phyloP scores from a whole-genome alignment of 2,113 vertebrate species.

The Engraulis encrasicolus region DNA sequence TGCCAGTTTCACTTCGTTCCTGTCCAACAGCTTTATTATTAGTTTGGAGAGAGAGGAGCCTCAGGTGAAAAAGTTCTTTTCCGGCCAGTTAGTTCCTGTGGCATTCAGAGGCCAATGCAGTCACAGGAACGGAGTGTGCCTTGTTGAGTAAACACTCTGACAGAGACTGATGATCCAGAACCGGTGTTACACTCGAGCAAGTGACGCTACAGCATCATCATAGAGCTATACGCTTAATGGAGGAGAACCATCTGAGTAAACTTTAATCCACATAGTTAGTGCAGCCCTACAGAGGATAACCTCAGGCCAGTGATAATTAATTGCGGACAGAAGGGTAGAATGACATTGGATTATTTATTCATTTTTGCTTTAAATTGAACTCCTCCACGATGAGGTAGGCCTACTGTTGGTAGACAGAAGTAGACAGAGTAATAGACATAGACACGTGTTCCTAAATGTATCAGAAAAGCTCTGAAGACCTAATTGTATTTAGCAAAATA shows the following conservation, averaged over 20 bases:
- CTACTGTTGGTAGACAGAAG: too few species aligned
- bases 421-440: neutral
- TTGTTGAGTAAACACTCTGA: neutral
- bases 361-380: too few species aligned
- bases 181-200: neutral
- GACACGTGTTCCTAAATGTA: neutral
- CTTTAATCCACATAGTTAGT: neutral
- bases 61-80: conserved; percentile 26
- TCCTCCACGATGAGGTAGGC: too few species aligned
- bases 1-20: too few species aligned
- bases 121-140: neutral
- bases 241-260: too few species aligned
- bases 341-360: neutral
- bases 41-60: conserved; percentile 32
- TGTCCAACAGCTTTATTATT: too few species aligned
- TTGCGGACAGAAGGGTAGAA: neutral
- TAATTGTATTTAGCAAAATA: neutral
- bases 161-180: neutral
- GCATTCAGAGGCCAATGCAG: conserved; percentile 21
- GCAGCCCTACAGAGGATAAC: neutral
- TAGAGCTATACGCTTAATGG: too few species aligned
- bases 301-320: neutral
- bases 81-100: conserved; percentile 25
- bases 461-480: neutral
- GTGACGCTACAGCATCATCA: neutral